Evolutionary conservation across 2,888 invertebrate genomes (phyloP).

Genomic region (Drosophila anceps): DNA sequence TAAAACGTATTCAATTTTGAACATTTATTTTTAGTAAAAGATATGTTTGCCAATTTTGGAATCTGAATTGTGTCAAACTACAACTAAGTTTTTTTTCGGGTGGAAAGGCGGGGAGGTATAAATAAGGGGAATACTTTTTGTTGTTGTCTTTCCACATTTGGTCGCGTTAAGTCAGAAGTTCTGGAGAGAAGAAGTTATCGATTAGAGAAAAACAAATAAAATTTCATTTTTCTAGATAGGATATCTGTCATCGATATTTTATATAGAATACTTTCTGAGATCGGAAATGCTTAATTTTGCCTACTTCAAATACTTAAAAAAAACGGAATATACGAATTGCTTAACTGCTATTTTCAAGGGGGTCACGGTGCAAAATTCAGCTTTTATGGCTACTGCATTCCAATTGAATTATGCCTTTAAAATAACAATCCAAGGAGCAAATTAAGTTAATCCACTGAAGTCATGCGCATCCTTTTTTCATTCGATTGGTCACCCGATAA

Average conservation of each 20-base stretch:
- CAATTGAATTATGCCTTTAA: not conserved
- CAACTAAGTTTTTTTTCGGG: not conserved
- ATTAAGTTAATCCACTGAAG: not conserved
- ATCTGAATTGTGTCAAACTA: not conserved
- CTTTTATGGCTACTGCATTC: not conserved
- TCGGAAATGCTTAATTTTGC: not conserved
- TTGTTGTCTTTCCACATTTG: not conserved
- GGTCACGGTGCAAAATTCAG: not conserved
- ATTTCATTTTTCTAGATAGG: not conserved
- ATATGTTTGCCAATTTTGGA: not conserved
- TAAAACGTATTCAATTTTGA: not conserved
- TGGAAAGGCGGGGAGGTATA: no score
- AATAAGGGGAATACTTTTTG: no score
- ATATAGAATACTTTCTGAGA: not conserved
- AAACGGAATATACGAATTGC: no score
- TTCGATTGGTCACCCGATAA: not conserved
- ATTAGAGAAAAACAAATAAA: not conserved
- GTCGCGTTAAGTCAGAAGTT: not conserved
- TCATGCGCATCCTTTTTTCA: not conserved
- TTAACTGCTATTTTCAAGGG: not conserved
- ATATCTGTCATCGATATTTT: not conserved
- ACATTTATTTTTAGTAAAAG: not conserved
- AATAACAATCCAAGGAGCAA: not conserved
- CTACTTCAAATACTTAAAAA: not conserved
- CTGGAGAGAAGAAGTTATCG: no score